Evolutionary conservation across 2,888 invertebrate genomes (phyloP).

Genomic region (Mythimna lalbum): DNA sequence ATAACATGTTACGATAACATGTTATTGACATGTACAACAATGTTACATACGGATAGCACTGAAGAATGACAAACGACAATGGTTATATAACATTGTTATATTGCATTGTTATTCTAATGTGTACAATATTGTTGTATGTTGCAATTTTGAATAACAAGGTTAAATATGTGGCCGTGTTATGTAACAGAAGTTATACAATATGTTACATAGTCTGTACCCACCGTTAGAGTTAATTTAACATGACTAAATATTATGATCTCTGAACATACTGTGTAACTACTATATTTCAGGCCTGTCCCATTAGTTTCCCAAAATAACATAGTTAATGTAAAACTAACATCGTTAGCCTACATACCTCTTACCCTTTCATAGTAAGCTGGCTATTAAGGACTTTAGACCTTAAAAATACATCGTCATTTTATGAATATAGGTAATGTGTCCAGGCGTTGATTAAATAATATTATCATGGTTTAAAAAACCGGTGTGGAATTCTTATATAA

Average conservation of each 20-base stretch:
- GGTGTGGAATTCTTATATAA: background rate
- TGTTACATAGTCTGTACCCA: too few species aligned
- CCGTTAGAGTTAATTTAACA: background rate
- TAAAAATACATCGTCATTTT: slow-evolving; percentile 29
- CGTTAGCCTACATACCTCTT: slow-evolving; percentile 41
- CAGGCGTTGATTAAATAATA: background rate
- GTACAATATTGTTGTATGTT: too few species aligned
- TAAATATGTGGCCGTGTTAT: too few species aligned
- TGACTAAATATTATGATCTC: background rate
- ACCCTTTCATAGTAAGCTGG: slow-evolving; percentile 21
- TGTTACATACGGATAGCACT: too few species aligned
- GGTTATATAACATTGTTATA: too few species aligned
- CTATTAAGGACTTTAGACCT: background rate
- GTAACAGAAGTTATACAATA: too few species aligned
- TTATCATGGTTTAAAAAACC: too few species aligned
- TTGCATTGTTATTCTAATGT: too few species aligned
- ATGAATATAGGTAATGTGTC: background rate
- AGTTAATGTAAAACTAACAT: slow-evolving; percentile 37
- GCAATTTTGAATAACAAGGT: too few species aligned
- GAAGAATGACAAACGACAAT: too few species aligned
- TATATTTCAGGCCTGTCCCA: slow-evolving; percentile 21
- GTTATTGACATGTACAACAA: too few species aligned
- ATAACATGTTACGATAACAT: too few species aligned
- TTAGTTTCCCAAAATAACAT: slow-evolving; percentile 45
- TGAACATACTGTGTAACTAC: background rate